Evolutionary conservation across 1,140 invertebrate species (phyloP).

Genomic region (Ganaspis sp.): DNA sequence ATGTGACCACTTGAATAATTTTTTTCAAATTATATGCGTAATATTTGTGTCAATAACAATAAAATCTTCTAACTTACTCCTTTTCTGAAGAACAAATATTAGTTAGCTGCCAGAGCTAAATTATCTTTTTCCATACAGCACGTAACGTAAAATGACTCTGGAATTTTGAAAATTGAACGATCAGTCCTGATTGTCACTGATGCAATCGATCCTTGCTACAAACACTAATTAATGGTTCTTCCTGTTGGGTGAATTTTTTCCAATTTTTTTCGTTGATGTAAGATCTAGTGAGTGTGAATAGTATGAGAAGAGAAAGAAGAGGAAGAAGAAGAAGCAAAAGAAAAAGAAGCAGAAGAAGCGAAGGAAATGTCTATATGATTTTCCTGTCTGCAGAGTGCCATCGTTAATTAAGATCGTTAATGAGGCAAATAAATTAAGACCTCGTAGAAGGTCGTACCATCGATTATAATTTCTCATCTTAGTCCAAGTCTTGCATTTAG

Average conservation of each 20-base stretch:
- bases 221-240: constrained; percentile 5
- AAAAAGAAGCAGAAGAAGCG: no score
- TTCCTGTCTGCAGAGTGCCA: constrained; percentile 3
- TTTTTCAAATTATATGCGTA: no score
- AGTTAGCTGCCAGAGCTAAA: background rate
- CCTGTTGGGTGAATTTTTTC: background rate
- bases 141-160: constrained; percentile 43
- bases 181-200: constrained; percentile 36
- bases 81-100: background rate
- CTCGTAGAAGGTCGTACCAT: background rate
- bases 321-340: background rate
- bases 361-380: background rate
- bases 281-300: no score
- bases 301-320: no score
- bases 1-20: no score
- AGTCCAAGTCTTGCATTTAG: background rate
- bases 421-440: constrained; percentile 6
- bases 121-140: background rate
- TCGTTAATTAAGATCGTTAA: constrained; percentile 14
- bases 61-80: no score
- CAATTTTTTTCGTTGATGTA: no score
- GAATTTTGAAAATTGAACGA: constrained; percentile 56
- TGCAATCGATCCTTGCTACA: background rate
- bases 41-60: no score
- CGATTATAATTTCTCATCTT: background rate